Evolutionary conservation across 2,797 vertebrate genomes (phyloP).

Genomic region (Cryptoprocta ferox): DNA sequence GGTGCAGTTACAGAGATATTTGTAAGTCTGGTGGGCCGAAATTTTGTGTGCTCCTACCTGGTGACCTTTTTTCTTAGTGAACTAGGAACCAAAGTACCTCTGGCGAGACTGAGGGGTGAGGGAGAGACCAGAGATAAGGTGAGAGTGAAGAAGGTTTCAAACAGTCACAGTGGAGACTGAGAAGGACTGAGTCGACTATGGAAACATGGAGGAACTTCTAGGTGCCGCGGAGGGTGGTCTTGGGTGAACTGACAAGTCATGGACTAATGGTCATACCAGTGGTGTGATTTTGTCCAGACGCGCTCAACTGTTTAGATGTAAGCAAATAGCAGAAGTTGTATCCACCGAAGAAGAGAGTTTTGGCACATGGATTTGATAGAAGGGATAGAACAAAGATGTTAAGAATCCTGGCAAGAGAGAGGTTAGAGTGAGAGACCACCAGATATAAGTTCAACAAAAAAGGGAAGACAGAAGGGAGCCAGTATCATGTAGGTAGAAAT

Average conservation of each 20-base stretch:
- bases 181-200: neutral
- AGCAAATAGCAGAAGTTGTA: neutral
- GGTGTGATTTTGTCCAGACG: neutral
- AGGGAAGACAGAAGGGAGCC: neutral
- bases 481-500: neutral
- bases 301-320: neutral
- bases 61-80: constrained; percentile 17
- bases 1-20: neutral
- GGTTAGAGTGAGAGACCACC: neutral
- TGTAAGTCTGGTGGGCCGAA: neutral
- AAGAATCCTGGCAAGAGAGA: neutral
- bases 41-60: neutral
- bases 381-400: neutral
- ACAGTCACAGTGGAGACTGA: neutral
- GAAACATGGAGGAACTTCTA: neutral
- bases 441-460: neutral
- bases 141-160: neutral
- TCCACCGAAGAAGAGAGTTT: neutral
- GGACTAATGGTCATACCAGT: neutral
- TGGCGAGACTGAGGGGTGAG: neutral
- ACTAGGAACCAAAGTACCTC: neutral
- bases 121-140: neutral
- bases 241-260: neutral
- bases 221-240: neutral
- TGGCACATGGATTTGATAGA: neutral